Evolutionary conservation across 53 echinoderm and acorn worm species (phyloP), one percentile per base, ranked within the genome.

Genomic region (Patiria pectinifera): DNA sequence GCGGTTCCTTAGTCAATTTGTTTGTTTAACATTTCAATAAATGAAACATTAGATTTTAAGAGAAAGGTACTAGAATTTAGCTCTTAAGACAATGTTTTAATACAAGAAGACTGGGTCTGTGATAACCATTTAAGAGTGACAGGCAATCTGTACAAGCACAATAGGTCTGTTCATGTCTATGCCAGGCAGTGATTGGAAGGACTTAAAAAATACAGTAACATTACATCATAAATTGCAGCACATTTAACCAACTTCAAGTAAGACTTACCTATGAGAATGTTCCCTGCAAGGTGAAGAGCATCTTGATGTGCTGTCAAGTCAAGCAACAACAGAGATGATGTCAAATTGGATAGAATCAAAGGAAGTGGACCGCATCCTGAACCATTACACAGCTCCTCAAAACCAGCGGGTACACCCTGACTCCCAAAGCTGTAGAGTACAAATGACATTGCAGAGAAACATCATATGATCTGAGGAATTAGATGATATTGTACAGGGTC

Each of bases 361-460:
- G 98, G 99, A 60, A 97, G 92, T 58, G 96, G 92, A 21, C 98
- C 99, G 85, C 99, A 96, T 13, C 99, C 99, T 11, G 99, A 95
- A 76, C 99, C 97, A 43, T 89, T 94, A 80, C 95, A 94, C 82
- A 99, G 82, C 59, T 97, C 97, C 79, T 99, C 97, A 43, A 97
- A 66, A 80, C 96, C 92, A 14, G 86, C 95, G 47, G 93, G 95
- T 48, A 94, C 94, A 16, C 96, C 94, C 12, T 92, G 92, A 94
- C 96, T 95, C 1, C 96, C 98, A 93, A 93, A 93, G 48, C 98
- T 96, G 63, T 26, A 81, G 46, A 69, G 44, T 79, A 79, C 21
- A 13, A 45, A n/a, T 15, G 25, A 80, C 48, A 46, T 80, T 45
- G 15, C 3, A 66, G 14, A 66, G 15, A 66, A 66, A 66, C 35